Percentiles rank a stretch among this genome's conserved stretches.
These are phyloP conservation scores for Cotesia typhae DNA, from an alignment of 1,140 invertebrate genomes.

Conservation along the genomic window DNA sequence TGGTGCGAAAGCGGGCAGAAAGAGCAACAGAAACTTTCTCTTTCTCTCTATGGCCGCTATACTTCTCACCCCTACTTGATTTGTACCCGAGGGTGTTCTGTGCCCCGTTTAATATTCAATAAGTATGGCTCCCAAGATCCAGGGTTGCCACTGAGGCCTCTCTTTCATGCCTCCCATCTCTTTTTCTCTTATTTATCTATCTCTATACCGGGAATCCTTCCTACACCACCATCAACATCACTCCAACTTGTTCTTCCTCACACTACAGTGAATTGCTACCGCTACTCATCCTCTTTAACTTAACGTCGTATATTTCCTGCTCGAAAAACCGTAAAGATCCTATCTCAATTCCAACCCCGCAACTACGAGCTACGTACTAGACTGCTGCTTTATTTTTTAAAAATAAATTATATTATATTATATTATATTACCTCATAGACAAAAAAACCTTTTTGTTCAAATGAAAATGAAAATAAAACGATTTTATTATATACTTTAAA, in stretches of 20 bases:
- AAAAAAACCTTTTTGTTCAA: no score
- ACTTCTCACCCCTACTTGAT: constrained; percentile 34
- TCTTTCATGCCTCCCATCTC: neutral
- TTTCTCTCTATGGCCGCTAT: neutral
- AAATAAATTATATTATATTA: no score
- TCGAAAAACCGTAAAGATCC: constrained; percentile 8
- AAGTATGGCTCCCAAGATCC: constrained; percentile 33
- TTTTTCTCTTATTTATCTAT: constrained; percentile 11
- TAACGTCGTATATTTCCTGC: constrained; percentile 9
- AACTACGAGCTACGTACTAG: neutral
- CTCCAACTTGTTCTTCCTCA: neutral
- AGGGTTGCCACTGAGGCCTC: constrained; percentile 14
- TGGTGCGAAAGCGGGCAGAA: constrained; percentile 19
- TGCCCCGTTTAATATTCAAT: constrained; percentile 39
- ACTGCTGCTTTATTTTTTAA: no score
- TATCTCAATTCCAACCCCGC: constrained; percentile 18
- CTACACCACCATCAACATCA: constrained; percentile 1
- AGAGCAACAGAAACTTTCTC: constrained; percentile 31
- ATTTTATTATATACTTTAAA: no score
- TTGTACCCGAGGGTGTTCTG: constrained; percentile 37
- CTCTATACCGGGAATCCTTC: neutral
- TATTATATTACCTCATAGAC: no score
- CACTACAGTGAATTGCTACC: constrained; percentile 1
- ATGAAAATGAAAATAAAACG: no score
- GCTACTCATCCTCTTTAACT: neutral